A percentile compares a stretch with the other conserved stretches of the same genome.
phyloP scores from a whole-genome alignment of 2,797 vertebrate species.

The Carcharodon carcharias region DNA sequence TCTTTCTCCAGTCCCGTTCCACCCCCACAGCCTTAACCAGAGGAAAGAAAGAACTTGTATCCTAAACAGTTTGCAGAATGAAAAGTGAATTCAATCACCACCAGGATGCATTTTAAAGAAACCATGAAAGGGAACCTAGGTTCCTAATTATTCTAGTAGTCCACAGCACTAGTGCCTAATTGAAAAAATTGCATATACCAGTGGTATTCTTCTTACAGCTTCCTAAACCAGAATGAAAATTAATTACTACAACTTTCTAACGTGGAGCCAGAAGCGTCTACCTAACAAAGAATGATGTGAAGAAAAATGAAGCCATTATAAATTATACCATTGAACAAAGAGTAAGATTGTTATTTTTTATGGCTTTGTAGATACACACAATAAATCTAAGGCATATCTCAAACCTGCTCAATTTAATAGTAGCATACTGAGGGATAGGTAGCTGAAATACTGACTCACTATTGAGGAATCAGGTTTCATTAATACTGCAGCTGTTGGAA shows the following conservation, averaged over 20 bases:
- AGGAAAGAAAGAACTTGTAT: background rate
- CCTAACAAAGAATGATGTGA: conserved; percentile 3
- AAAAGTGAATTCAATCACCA: background rate
- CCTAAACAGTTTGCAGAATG: background rate
- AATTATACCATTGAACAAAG: conserved; percentile 31
- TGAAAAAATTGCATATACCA: background rate
- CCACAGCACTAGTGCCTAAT: background rate
- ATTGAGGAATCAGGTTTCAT: background rate
- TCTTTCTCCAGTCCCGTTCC: background rate
- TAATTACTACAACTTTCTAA: background rate
- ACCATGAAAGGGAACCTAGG: background rate
- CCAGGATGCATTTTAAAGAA: background rate
- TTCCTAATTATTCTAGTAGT: background rate
- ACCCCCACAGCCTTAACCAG: background rate
- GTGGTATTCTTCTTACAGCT: background rate
- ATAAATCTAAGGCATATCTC: background rate
- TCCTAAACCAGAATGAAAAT: conserved; percentile 2
- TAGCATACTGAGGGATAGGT: background rate
- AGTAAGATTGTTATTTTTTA: conserved; percentile 9
- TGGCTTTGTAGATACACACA: background rate
- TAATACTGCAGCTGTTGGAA: conserved; percentile 19
- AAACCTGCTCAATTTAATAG: conserved; percentile 11
- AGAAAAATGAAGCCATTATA: conserved; percentile 25
- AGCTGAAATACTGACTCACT: conserved; percentile 14
- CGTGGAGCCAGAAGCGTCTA: background rate